Conservation (phyloP, 1,140 invertebrate species). For the Drosophila tristis region DNA sequence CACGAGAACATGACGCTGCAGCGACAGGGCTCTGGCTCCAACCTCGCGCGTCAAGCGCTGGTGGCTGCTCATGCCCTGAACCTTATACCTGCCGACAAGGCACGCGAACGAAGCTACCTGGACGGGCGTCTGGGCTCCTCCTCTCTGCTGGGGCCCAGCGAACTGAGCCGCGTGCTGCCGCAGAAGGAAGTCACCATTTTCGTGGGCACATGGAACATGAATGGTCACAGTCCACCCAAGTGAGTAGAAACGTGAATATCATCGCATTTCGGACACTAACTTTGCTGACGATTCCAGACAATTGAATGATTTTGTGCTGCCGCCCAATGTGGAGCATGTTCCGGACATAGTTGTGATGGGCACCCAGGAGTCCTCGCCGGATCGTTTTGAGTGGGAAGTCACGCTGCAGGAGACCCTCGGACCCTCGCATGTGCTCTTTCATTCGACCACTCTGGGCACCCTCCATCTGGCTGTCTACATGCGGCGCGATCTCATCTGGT, state of each 20-base stretch:
- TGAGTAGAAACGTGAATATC: slow-evolving; percentile 72
- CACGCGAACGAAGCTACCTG: slow-evolving; percentile 91
- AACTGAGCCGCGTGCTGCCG: slow-evolving; percentile 94
- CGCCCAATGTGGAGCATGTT: slow-evolving; percentile 91
- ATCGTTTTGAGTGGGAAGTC: slow-evolving; percentile 95
- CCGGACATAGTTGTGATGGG: slow-evolving; percentile 96
- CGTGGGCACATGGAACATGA: slow-evolving; percentile 98
- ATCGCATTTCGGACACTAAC: background rate
- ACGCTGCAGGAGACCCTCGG: slow-evolving; percentile 95
- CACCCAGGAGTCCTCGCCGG: slow-evolving; percentile 95
- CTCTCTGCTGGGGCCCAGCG: slow-evolving; percentile 91
- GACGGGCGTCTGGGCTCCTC: slow-evolving; percentile 91
- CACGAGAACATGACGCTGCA: slow-evolving; percentile 78
- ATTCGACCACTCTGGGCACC: slow-evolving; percentile 92
- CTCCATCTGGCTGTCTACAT: slow-evolving; percentile 94
- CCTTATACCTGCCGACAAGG: slow-evolving; percentile 91
- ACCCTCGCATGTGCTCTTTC: slow-evolving; percentile 94
- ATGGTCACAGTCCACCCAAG: slow-evolving; percentile 91
- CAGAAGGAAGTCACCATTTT: slow-evolving; percentile 94
- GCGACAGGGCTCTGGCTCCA: slow-evolving; percentile 81
- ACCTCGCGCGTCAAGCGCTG: slow-evolving; percentile 88
- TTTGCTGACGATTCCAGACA: slow-evolving; percentile 84
- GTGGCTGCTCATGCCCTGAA: slow-evolving; percentile 91
- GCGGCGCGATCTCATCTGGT: slow-evolving; percentile 96
- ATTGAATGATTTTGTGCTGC: slow-evolving; percentile 95